A percentile compares a stretch with the other conserved stretches of the same genome.
Conservation (phyloP, 1,140 invertebrate species). For the Elymnias hypermnestra region DNA sequence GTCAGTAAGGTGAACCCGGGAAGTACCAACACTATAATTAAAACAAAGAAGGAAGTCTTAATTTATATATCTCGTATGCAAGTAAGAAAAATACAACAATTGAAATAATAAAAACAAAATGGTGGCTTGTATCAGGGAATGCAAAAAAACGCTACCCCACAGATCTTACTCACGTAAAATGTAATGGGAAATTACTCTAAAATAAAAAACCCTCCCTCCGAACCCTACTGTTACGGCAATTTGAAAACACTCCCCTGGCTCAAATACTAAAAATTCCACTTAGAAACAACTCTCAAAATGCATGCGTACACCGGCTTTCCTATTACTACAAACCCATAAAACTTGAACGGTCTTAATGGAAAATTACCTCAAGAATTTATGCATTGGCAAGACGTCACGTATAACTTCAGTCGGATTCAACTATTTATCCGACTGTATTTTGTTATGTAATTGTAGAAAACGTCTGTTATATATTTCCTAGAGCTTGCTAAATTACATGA, state of each 20-base stretch:
- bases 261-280: conserved; percentile 68
- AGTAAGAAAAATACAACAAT: no score
- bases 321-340: conserved; percentile 54
- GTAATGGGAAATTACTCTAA: conserved; percentile 75
- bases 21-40: no score
- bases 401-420: no score
- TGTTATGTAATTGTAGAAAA: no score
- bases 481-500: no score
- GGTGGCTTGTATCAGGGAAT: conserved; percentile 32
- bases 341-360: conserved; percentile 65
- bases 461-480: no score
- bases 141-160: conserved; percentile 60
- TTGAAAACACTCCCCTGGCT: conserved; percentile 63
- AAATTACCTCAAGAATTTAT: conserved; percentile 30
- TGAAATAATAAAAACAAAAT: conserved; percentile 37
- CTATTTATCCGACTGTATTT: no score
- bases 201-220: conserved; percentile 66
- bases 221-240: conserved; percentile 67
- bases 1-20: no score
- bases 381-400: no score
- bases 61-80: no score
- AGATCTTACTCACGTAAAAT: conserved; percentile 63
- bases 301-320: conserved; percentile 41
- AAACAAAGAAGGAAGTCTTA: no score
- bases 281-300: conserved; percentile 65